Percentiles rank a stretch among this genome's conserved stretches.
Evolutionary conservation across 2,797 vertebrate species (phyloP).

Genomic region (Myripristis jacobus): DNA sequence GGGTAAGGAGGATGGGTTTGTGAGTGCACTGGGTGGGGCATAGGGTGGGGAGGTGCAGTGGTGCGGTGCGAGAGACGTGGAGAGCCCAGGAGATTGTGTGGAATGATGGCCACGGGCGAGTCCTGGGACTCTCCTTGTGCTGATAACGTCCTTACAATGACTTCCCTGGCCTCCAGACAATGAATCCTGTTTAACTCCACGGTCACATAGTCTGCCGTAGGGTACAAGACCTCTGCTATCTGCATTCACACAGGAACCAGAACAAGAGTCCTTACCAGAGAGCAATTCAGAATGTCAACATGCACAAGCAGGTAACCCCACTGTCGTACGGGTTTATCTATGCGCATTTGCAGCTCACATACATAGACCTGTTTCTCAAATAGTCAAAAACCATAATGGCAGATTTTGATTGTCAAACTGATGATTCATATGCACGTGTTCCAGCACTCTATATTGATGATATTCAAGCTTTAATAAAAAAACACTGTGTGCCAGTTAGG

Average conservation of each 20-base stretch:
- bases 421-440: too few relatives aligned
- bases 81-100: constrained; percentile 86
- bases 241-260: constrained; percentile 56
- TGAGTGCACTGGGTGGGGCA: constrained; percentile 74
- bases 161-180: constrained; percentile 88
- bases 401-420: not conserved
- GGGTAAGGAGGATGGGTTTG: constrained; percentile 76
- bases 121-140: constrained; percentile 95
- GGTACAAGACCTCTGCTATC: constrained; percentile 94
- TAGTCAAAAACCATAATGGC: not conserved
- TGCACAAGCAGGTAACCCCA: not conserved
- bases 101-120: constrained; percentile 87
- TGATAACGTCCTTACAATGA: constrained; percentile 94
- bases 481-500: not conserved
- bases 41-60: constrained; percentile 68
- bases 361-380: not conserved
- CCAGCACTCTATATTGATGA: too few relatives aligned
- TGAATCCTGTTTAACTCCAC: constrained; percentile 90
- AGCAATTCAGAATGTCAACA: constrained; percentile 29
- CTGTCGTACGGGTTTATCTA: constrained; percentile 6
- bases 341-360: not conserved
- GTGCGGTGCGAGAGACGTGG: constrained; percentile 72
- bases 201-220: constrained; percentile 86
- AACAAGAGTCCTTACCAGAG: constrained; percentile 48
- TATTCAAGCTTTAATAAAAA: not conserved